Evolutionary conservation across 2,797 vertebrate genomes (phyloP), one percentile per base, ranked within the genome.

Genomic region (Pyrocephalus nanus): DNA sequence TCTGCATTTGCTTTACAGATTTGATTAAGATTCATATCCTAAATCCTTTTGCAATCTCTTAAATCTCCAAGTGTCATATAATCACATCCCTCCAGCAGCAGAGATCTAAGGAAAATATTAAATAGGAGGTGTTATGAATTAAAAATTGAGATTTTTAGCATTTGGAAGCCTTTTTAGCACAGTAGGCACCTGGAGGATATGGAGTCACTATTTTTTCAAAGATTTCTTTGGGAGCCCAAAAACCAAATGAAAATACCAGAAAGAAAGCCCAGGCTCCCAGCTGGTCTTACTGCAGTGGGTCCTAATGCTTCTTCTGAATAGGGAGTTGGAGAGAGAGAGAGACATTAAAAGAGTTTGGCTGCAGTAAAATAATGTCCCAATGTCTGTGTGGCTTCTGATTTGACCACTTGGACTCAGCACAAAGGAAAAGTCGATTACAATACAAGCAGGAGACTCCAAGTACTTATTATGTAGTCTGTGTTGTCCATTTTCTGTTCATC

Each of bases 31-130:
- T 93, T 92, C 88, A 26, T 82, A 12, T 19, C 29, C 32, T 87
- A 91, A 93, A 94, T 93, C 95, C 83, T 93, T 73, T 45, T 84
- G 51, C 92, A 95, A 51, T 95, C 73, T 95, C 88, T 86, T 91
- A 86, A 96, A 91, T 93, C 94, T 90, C 92, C 9, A 62, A 74
- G 57, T 82, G 66, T 81, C 92, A 45, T 82, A 47, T 92, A 94
- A 92, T 80, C 88, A 80, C 71, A 43, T 80, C 38, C 70, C 38
- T 85, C 73, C 48, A 58, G 92, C 90, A 93, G 81, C 51, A 83
- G 62, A 86, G 32, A 74, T 92, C 70, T 92, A 93, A 92, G 62
- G 58, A 86, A 95, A 95, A 90, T 86, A 93, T 78, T 81, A 75
- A 88, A 92, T 70, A 92, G 66, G n/a, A 47, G 55, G 3, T 66